These are phyloP conservation scores for Temnothorax longispinosus DNA, from an alignment of 1,140 invertebrate genomes.

Conservation along the genomic window DNA sequence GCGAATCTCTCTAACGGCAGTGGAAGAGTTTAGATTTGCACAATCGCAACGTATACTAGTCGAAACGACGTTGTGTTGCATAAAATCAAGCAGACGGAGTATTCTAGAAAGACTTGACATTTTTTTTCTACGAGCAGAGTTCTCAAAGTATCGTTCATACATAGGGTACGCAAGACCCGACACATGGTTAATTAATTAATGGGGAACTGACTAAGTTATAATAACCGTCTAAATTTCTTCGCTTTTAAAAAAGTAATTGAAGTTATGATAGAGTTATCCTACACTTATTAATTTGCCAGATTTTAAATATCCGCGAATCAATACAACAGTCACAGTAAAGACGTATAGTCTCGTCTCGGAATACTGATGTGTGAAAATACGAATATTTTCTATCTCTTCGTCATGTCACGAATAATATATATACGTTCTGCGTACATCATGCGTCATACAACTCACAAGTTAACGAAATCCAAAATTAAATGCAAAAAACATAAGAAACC, in stretches of 20 bases:
- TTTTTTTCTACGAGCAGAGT: background rate
- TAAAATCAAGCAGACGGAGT: conserved; percentile 16
- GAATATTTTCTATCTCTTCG: conserved; percentile 5
- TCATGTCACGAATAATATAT: background rate
- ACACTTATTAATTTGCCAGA: conserved; percentile 16
- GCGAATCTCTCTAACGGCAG: conserved; percentile 51
- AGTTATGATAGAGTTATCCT: background rate
- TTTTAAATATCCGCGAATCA: conserved; percentile 13
- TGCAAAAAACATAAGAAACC: conserved; percentile 1
- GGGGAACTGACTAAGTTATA: background rate
- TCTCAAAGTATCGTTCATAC: background rate
- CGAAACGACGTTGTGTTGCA: background rate
- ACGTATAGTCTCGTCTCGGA: background rate
- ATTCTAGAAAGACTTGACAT: conserved; percentile 12
- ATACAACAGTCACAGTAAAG: conserved; percentile 12
- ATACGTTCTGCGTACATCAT: conserved; percentile 16
- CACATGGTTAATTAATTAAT: background rate
- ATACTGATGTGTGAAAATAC: conserved; percentile 33
- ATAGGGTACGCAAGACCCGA: background rate
- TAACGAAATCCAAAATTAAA: conserved; percentile 17
- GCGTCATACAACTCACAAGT: background rate
- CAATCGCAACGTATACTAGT: background rate
- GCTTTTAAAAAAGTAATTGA: background rate
- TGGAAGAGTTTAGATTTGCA: conserved; percentile 46
- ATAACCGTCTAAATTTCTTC: conserved; percentile 3